Evolutionary conservation across 2,113 vertebrate genomes (phyloP), one percentile per base, ranked within the genome.

Genomic region (Orthonyx spaldingii): DNA sequence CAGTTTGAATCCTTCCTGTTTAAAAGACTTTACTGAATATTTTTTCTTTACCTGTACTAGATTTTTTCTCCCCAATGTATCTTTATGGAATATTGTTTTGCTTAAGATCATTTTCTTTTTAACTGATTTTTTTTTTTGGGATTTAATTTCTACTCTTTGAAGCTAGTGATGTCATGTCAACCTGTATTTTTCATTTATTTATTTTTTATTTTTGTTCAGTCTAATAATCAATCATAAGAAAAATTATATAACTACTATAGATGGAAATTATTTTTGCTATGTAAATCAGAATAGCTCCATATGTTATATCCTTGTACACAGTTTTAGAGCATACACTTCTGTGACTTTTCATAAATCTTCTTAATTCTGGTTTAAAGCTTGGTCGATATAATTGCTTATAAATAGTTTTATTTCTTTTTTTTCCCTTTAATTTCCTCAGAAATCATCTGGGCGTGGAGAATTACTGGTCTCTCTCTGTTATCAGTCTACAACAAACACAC

Each of bases 391-490:
- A 78, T 49, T 86, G 17, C 10, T 89, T 71, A 50, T 47, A 57
- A 74, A 49, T 11, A 50, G 9, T 91, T 30, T 84, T 57, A 37
- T 82, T 91, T 17, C 1, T 37, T 39, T 39, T 64, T 59, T 5
- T 33, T 23, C 23, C 19, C 17, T 94, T 94, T 63, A 16, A 53
- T 94, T 87, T 97, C 75, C 95, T 90, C 84, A 99, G 99, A 99
- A 98, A 96, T 99, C 98, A 30, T 98, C 98, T 26, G 99, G 99
- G 26, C 98, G 98, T 53, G 99, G 99, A 52, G 99, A 99, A 96
- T 92, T 99, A 63, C 98, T 99, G 96, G 98, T 99, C 41, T 99
- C 99, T 75, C 98, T 99, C 78, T 99, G 99, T 94, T 99, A 99
- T 96, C 99, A 99, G 95, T 99, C 99, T 61, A 99, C 99, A 84